Evolutionary conservation across 2,888 invertebrate species (phyloP).

Genomic region (Acronicta aceris): DNA sequence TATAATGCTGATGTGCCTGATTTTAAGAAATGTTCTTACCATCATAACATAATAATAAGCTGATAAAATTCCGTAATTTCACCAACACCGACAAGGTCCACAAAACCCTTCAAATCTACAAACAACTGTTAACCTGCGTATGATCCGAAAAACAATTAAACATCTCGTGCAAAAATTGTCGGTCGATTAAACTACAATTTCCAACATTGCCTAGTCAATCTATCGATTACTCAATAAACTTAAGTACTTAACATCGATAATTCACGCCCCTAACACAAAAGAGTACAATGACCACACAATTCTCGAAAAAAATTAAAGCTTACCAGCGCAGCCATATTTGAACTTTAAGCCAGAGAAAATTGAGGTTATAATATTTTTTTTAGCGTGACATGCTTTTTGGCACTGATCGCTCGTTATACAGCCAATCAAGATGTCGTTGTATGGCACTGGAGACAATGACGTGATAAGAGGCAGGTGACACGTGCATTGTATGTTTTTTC

Average conservation of each 20-base stretch:
- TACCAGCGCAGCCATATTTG: slow-evolving; percentile 24
- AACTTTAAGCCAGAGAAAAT: slow-evolving; percentile 39
- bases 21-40: slow-evolving; percentile 9
- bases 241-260: slow-evolving; percentile 49
- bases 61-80: too few relatives aligned
- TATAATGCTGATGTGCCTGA: slow-evolving; percentile 31
- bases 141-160: not conserved
- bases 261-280: slow-evolving; percentile 51
- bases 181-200: slow-evolving; percentile 1
- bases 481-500: slow-evolving; percentile 76
- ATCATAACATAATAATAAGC: too few relatives aligned
- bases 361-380: slow-evolving; percentile 32
- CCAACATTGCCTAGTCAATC: slow-evolving; percentile 22
- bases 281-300: slow-evolving; percentile 35
- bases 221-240: slow-evolving; percentile 34
- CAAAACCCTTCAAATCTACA: too few relatives aligned
- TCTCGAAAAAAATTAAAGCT: slow-evolving; percentile 9
- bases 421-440: slow-evolving; percentile 64
- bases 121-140: too few relatives aligned
- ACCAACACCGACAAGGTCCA: too few relatives aligned
- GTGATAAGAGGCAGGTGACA: slow-evolving; percentile 80
- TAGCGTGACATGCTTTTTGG: slow-evolving; percentile 32
- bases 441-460: slow-evolving; percentile 70
- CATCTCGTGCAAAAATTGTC: slow-evolving; percentile 3
- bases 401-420: slow-evolving; percentile 47